Evolutionary conservation across 2,113 vertebrate genomes (phyloP).

Genomic region (Limnothrissa miodon): DNA sequence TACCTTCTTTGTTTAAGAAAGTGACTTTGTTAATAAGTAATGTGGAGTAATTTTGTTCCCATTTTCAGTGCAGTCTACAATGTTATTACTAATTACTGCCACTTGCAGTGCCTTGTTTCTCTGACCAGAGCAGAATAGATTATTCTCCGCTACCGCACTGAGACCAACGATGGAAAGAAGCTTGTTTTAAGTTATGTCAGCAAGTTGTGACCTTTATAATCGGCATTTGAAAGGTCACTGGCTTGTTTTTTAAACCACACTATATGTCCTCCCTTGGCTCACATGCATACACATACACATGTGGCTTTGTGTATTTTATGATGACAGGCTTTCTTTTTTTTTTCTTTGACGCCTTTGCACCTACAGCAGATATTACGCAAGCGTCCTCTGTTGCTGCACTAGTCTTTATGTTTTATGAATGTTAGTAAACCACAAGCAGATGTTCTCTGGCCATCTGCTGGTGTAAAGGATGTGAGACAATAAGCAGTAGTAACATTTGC

Average conservation of each 20-base stretch:
- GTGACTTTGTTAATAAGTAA: neutral
- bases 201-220: neutral
- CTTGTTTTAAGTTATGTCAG: neutral
- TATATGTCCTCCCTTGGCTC: neutral
- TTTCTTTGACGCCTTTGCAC: neutral
- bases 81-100: neutral
- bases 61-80: neutral
- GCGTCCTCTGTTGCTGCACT: neutral
- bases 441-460: constrained; percentile 10
- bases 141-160: no score
- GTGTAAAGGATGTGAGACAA: neutral
- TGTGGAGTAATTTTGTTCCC: neutral
- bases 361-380: neutral
- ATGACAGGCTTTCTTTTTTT: neutral
- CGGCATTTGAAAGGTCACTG: neutral
- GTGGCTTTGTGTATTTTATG: neutral
- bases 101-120: neutral
- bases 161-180: neutral
- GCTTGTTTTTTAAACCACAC: neutral
- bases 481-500: neutral
- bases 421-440: neutral
- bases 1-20: neutral
- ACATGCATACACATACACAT: neutral
- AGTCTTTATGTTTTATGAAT: neutral
- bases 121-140: neutral